These are phyloP conservation scores for Diploscapter pachys DNA, from an alignment of 1,140 invertebrate genomes.

Conservation along the genomic window DNA sequence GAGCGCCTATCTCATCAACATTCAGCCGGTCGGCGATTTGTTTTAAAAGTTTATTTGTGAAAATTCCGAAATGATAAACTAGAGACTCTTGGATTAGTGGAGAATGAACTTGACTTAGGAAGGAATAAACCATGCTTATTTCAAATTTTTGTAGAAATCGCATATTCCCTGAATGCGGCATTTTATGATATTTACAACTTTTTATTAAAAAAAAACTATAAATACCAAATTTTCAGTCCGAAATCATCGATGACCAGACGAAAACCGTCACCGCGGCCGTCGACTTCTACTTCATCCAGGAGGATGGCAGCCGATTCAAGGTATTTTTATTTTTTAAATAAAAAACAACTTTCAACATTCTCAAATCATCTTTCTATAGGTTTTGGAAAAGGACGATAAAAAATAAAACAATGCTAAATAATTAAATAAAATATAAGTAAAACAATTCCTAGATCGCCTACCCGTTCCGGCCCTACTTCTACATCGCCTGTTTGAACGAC, in stretches of 20 bases:
- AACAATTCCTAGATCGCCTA: slow-evolving; percentile 69
- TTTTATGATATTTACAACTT: slow-evolving; percentile 15
- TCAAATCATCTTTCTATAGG: slow-evolving; percentile 19
- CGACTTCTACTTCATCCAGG: slow-evolving; percentile 94
- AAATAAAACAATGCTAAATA: slow-evolving; percentile 1
- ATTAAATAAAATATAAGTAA: slow-evolving; percentile 20
- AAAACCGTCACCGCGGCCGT: slow-evolving; percentile 82
- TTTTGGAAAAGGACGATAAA: slow-evolving; percentile 13
- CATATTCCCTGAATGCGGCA: slow-evolving; percentile 14
- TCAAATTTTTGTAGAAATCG: slow-evolving; percentile 11
- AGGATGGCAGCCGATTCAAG: slow-evolving; percentile 91
- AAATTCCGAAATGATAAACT: no score
- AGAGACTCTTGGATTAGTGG: no score
- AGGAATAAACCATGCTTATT: slow-evolving; percentile 27
- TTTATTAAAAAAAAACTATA: slow-evolving; percentile 34
- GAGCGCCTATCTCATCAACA: slow-evolving; percentile 90
- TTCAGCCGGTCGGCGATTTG: slow-evolving; percentile 74
- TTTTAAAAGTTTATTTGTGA: no score
- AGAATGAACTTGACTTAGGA: no score
- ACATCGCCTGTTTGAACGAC: slow-evolving; percentile 67
- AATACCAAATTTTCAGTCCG: slow-evolving; percentile 70
- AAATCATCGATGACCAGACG: slow-evolving; percentile 87
- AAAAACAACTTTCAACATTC: background rate
- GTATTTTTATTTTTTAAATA: slow-evolving; percentile 41
- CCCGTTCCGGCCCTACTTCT: slow-evolving; percentile 88